phyloP scores from a whole-genome alignment of 2,113 vertebrate genomes.

The Fulmarus glacialis region DNA sequence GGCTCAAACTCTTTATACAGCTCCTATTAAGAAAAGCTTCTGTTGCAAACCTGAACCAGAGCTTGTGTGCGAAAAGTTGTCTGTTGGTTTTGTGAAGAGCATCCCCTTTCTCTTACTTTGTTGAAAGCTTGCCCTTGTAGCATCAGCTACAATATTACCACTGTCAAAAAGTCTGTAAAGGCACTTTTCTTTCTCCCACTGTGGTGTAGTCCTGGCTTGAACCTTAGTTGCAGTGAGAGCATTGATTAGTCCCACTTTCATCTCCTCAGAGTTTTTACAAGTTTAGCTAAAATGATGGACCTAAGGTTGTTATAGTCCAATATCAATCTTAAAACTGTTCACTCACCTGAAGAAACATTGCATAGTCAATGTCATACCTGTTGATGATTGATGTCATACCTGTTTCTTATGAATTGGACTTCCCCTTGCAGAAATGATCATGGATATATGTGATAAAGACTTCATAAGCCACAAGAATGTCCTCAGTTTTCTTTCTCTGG shows the following conservation, averaged over 20 bases:
- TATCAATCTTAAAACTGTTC: not conserved
- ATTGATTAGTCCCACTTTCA: not conserved
- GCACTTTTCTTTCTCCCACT: not conserved
- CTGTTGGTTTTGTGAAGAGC: not conserved
- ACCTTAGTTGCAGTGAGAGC: not conserved
- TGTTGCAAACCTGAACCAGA: not conserved
- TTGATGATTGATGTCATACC: not conserved
- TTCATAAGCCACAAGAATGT: not conserved
- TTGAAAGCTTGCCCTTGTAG: not conserved
- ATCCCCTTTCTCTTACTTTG: not conserved
- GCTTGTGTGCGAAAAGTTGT: not conserved
- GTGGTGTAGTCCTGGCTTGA: not conserved
- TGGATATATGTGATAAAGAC: not conserved
- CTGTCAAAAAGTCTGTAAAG: not conserved
- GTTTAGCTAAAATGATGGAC: not conserved
- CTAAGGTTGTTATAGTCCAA: not conserved
- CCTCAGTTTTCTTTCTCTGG: not conserved
- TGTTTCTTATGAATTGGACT: not conserved
- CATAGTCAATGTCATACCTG: not conserved
- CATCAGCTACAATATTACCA: not conserved
- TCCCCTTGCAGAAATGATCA: slow-evolving; percentile 13
- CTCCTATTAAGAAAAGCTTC: not conserved
- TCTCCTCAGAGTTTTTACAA: not conserved
- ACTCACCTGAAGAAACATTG: not conserved
- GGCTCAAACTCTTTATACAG: not conserved